Conservation (phyloP, 2,888 invertebrate genomes). For the Lepidochrysops patricia region DNA sequence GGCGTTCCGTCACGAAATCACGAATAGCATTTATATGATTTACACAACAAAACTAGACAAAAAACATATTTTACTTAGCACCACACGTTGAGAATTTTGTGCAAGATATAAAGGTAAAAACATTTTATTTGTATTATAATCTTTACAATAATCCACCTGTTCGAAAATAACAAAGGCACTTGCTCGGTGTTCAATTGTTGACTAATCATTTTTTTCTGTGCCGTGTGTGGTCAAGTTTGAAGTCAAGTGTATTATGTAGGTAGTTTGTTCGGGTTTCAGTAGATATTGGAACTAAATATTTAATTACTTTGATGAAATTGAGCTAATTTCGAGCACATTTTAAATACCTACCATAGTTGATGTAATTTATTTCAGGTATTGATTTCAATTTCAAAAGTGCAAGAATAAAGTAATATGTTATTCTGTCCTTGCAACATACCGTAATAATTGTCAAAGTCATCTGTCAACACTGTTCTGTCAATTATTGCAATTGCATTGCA, state of each 20-base stretch:
- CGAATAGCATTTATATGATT: not conserved
- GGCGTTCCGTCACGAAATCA: constrained; percentile 5
- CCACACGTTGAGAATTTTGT: not conserved
- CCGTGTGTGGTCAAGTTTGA: not conserved
- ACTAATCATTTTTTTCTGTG: not conserved
- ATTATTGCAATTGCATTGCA: no score
- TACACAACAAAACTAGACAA: not conserved
- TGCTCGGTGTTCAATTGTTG: constrained; percentile 10
- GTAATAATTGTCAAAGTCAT: not conserved
- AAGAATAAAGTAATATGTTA: not conserved
- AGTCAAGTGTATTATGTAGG: not conserved
- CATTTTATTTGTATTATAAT: not conserved
- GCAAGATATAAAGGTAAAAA: not conserved
- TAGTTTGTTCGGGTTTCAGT: not conserved
- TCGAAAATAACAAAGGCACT: constrained; percentile 8
- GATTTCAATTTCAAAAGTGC: not conserved
- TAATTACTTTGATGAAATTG: no score
- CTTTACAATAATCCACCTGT: not conserved
- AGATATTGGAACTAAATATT: no score
- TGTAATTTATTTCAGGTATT: no score
- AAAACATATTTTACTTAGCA: not conserved
- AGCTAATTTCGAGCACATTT: no score
- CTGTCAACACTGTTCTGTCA: not conserved
- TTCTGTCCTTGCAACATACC: not conserved
- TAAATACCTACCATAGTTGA: no score